Base-by-base conservation (phyloP, 1,140 invertebrate species). In the Zaprionus camerounensis region DNA sequence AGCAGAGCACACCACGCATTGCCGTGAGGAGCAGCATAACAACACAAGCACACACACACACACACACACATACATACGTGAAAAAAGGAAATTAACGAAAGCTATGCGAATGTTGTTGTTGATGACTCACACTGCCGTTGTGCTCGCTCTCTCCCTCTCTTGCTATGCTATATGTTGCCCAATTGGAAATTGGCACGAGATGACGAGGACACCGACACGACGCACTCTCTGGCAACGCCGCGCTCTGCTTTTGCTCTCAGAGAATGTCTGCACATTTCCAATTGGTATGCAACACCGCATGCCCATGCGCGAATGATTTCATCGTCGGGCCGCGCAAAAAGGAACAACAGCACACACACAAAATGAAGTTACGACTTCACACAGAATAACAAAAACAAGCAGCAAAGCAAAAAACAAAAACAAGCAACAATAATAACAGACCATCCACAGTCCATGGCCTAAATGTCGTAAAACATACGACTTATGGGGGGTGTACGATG, bases 11-110 rank as follows among this genome's bases (percentile, higher is more conserved):
- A 72, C 63, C 41, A 72, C 74, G 74, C 66, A 75, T 41, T 59
- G 68, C 71, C 44, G 65, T 58, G 61, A 64, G 73, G 61, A 72
- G 74, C 74, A 73, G 63, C 70, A 71, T 57, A 63, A 71, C 58
- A 69, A 57, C 24, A 56, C 15, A 55, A n/a, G 38, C 7, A 24
- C 11, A 41, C 44, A 53, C 17, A 24, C 13, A 26, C 17, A 28
- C 31, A 38, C 28, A 65, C 44, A 53, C 17, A 24, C 13, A 26
- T 12, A 28, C 31, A 38, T 20, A 65, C 28, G 24, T 11, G 28
- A 28, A 36, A 66, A 63, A 73, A 77, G 71, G 71, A 73, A 77
- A 68, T 67, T 63, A 67, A 68, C 71, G 58, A 68, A 77, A 73
- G 56, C 74, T 72, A 71, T 76, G 74, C 71, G 75, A 68, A 67